A percentile compares a stretch with the other conserved stretches of the same genome.
Evolutionary conservation across 1,140 invertebrate genomes (phyloP).

Genomic region (Drosophila jambulina): DNA sequence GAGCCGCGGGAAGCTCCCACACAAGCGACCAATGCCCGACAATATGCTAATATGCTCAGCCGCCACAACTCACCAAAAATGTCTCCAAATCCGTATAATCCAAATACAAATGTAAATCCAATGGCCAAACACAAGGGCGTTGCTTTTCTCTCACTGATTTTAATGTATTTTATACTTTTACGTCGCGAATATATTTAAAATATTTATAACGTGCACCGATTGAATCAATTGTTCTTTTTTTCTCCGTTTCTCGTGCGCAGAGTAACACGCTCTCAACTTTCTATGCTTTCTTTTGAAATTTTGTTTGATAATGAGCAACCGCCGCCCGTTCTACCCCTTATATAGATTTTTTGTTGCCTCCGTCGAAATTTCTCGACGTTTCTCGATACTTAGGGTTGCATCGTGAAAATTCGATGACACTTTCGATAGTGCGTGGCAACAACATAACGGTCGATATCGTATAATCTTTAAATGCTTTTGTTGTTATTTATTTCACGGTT

Average conservation of each 20-base stretch:
- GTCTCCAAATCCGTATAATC: conserved; percentile 16
- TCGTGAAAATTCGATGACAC: conserved; percentile 15
- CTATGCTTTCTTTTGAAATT: conserved; percentile 10
- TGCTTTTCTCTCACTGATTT: conserved; percentile 8
- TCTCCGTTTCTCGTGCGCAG: conserved; percentile 13
- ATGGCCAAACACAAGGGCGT: conserved; percentile 5
- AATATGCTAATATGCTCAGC: conserved; percentile 16
- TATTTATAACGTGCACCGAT: conserved; percentile 21
- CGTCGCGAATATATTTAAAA: conserved; percentile 12
- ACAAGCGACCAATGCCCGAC: conserved; percentile 1
- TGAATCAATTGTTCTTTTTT: conserved; percentile 39
- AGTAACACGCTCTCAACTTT: conserved; percentile 21
- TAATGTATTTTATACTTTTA: background rate
- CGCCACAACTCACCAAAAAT: conserved; percentile 11
- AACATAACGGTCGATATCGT: background rate
- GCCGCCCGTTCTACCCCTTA: conserved; percentile 11
- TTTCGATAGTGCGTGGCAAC: background rate
- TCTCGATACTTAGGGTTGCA: conserved; percentile 55
- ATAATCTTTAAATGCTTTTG: too few relatives aligned
- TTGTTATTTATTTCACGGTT: too few relatives aligned
- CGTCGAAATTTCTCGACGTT: conserved; percentile 71
- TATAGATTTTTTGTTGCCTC: conserved; percentile 55
- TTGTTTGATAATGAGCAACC: conserved; percentile 49
- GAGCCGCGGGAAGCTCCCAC: conserved; percentile 20
- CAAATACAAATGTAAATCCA: conserved; percentile 17